Conservation (phyloP, 1,140 invertebrate genomes). For the Calliopsis andreniformis region DNA sequence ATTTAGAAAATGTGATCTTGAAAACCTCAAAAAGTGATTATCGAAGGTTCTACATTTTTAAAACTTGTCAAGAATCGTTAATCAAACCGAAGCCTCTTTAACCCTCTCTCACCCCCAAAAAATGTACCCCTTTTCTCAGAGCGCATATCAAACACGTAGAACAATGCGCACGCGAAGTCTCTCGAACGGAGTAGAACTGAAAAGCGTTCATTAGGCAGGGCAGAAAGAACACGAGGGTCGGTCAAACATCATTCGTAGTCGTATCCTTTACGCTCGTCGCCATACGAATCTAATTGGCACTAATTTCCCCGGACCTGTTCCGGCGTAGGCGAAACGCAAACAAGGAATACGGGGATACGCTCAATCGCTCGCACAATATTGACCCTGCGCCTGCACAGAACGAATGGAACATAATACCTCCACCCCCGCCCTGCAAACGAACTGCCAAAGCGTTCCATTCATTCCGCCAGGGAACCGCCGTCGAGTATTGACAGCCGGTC, state of each 20-base stretch:
- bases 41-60: no score
- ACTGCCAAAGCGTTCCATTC: slow-evolving; percentile 60
- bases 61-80: no score
- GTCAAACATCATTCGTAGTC: slow-evolving; percentile 14
- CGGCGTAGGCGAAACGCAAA: slow-evolving; percentile 51
- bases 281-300: slow-evolving; percentile 67
- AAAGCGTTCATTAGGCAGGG: slow-evolving; percentile 1
- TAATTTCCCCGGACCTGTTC: slow-evolving; percentile 61
- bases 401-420: slow-evolving; percentile 59
- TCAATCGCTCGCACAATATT: slow-evolving; percentile 66
- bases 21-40: no score
- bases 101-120: neutral
- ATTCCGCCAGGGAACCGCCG: slow-evolving; percentile 30
- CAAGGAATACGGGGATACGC: slow-evolving; percentile 64
- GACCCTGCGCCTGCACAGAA: slow-evolving; percentile 56
- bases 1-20: no score
- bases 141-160: neutral
- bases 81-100: neutral
- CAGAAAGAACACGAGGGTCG: neutral
- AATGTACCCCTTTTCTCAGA: neutral
- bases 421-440: slow-evolving; percentile 56
- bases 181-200: neutral
- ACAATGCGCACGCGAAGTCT: neutral
- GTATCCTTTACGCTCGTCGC: slow-evolving; percentile 26
- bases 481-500: slow-evolving; percentile 66